Evolutionary conservation across 2,797 vertebrate genomes (phyloP).

Genomic region (Mormyrops boulengeri): DNA sequence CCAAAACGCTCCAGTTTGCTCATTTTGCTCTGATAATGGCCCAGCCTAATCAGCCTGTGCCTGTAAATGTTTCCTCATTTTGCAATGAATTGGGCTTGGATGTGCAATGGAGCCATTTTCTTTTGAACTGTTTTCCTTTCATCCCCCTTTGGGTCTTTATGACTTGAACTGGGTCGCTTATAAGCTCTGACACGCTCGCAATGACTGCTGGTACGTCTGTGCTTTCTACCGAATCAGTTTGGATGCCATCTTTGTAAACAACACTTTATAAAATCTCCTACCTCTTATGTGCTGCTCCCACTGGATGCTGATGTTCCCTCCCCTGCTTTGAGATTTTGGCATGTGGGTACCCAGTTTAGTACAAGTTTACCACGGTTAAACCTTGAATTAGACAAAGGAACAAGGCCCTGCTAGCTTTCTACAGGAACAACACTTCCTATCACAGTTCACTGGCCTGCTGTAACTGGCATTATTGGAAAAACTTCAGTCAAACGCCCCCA

Average conservation of each 20-base stretch:
- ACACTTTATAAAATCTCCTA: neutral
- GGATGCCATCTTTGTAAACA: neutral
- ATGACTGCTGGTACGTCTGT: neutral
- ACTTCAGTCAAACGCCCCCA: neutral
- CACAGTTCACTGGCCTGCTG: neutral
- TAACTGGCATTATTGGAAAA: neutral
- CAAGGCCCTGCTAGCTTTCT: neutral
- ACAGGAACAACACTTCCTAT: neutral
- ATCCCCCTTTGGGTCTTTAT: neutral
- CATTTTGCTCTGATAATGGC: neutral
- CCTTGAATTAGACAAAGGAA: neutral
- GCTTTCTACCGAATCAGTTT: neutral
- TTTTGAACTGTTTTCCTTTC: neutral
- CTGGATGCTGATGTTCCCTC: neutral
- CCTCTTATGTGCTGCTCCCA: neutral
- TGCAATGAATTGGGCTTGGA: neutral
- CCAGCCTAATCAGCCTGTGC: neutral
- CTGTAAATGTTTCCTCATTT: neutral
- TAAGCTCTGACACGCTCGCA: neutral
- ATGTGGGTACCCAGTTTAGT: neutral
- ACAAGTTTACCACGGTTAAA: neutral
- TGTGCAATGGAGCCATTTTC: neutral
- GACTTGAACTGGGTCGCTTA: conserved; percentile 1
- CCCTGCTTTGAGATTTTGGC: neutral
- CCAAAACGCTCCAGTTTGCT: neutral